Conservation (phyloP, 1,140 invertebrate species). For the Pseudomyrmex flavicornis region DNA sequence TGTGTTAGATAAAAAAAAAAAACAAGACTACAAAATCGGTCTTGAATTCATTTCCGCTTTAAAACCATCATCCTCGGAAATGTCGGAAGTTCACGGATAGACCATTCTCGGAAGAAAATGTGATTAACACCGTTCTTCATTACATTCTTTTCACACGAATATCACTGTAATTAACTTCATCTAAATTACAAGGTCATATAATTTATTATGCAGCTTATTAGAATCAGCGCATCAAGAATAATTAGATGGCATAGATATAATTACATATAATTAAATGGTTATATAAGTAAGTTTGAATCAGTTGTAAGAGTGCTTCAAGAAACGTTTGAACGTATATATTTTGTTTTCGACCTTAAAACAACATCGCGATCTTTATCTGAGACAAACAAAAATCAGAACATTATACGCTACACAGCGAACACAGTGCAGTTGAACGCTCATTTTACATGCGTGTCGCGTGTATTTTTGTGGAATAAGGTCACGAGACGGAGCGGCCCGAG, state of each 20-base stretch:
- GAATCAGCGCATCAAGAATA: not conserved
- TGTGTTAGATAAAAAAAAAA: not conserved
- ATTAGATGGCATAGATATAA: not conserved
- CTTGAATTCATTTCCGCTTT: constrained; percentile 15
- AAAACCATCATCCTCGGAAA: not conserved
- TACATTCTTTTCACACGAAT: constrained; percentile 5
- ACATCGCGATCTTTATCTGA: not conserved
- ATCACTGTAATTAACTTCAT: not conserved
- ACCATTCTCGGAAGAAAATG: not conserved
- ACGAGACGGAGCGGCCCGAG: constrained; percentile 69
- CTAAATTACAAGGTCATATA: not conserved
- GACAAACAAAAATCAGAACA: constrained; percentile 1
- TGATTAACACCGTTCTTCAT: not conserved
- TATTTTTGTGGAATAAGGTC: constrained; percentile 83
- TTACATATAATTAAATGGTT: too few relatives aligned
- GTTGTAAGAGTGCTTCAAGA: too few relatives aligned
- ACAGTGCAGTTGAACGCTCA: constrained; percentile 63
- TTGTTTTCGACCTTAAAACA: too few relatives aligned
- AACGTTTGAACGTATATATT: too few relatives aligned
- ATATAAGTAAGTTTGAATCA: too few relatives aligned
- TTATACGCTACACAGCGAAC: not conserved
- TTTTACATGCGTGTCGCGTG: constrained; percentile 79
- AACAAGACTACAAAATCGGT: constrained; percentile 51
- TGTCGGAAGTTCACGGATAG: not conserved
- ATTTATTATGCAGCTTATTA: not conserved